Base-by-base conservation (phyloP, 2,888 invertebrate genomes). In the Anthophora plumipes region DNA sequence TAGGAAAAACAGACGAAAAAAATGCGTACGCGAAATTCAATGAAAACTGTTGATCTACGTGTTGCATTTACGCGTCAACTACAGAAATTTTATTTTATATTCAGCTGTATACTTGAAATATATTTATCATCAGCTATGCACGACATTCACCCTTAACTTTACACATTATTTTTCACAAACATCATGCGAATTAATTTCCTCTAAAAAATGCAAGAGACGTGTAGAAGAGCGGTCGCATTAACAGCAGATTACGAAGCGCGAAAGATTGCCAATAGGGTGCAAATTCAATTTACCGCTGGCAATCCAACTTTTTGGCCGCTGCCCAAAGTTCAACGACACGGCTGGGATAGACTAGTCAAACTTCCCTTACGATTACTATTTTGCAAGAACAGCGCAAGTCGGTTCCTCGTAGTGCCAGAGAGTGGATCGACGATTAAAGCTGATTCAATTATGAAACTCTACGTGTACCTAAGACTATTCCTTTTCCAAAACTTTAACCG, bases 291-390 rank as follows among this genome's bases (percentile, higher is more conserved):
- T 71, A 52, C 41, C 55, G 67, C 55, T 20, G 41, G 41, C 20
- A 17, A 54, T 54, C 11, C 31, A 61, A 54, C 31, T 52, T 71
- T 71, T 71, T 71, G 70, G 70, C 61, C 52, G 12, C 17, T 52
- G 25, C 41, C 63, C 70, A 71, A 71, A 71, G 70, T 71, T 71
- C 52, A 71, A 71, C 63, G 70, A 43, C 63, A 63, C 63, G 12
- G 8, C 14, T 17, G 9, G 5, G 52, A 61, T 17, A 31, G 17
- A 20, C 17, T 8, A 54, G 70, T 43, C 41, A 11, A 60, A 60
- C 50, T 70, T 70, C 50, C 50, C 7, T n/a, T n/a, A 14, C 67
- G 39, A 55, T 43, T 55, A 43, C 54, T 55, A 57, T 55, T 57
- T 55, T 43, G 55, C 46, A 57, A 68, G 68, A 68, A 22, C 68